These are phyloP conservation scores for Hipparchia sbordonii DNA, from an alignment of 2,888 invertebrate species.

Conservation along the genomic window DNA sequence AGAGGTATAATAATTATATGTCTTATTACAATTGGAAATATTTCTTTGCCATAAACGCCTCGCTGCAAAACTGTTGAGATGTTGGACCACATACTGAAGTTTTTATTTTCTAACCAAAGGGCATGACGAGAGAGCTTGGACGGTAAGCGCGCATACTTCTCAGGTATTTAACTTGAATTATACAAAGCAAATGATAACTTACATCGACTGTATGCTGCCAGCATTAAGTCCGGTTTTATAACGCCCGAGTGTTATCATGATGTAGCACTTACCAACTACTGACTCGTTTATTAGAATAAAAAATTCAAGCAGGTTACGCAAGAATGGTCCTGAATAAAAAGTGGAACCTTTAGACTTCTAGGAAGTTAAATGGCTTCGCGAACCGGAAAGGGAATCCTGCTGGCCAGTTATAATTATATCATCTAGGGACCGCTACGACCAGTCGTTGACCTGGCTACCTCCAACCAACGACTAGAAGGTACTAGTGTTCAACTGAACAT, in stretches of 20 bases:
- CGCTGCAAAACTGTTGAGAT: neutral
- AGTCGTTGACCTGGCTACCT: slow-evolving; percentile 19
- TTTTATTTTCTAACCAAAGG: slow-evolving; percentile 29
- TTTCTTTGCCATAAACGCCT: slow-evolving; percentile 10
- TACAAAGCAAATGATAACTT: slow-evolving; percentile 22
- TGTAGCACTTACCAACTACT: slow-evolving; percentile 36
- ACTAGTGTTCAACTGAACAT: neutral
- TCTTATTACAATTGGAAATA: neutral
- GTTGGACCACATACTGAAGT: slow-evolving; percentile 7
- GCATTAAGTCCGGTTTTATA: slow-evolving; percentile 28
- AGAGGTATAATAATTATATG: neutral
- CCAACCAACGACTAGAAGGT: neutral
- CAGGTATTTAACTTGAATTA: slow-evolving; percentile 30
- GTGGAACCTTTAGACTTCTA: slow-evolving; percentile 69
- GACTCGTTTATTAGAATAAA: slow-evolving; percentile 58
- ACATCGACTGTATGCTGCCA: slow-evolving; percentile 23
- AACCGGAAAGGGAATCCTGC: slow-evolving; percentile 57
- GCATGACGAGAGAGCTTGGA: slow-evolving; percentile 46
- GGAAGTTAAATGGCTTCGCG: slow-evolving; percentile 69
- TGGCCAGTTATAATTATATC: slow-evolving; percentile 37
- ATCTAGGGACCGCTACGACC: slow-evolving; percentile 22
- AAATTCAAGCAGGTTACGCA: slow-evolving; percentile 76
- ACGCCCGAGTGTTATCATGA: slow-evolving; percentile 26
- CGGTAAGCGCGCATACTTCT: slow-evolving; percentile 41
- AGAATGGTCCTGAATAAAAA: slow-evolving; percentile 69